These are phyloP conservation scores for Enteromius radiatus DNA, from an alignment of 2,797 vertebrate species.

Conservation along the genomic window DNA sequence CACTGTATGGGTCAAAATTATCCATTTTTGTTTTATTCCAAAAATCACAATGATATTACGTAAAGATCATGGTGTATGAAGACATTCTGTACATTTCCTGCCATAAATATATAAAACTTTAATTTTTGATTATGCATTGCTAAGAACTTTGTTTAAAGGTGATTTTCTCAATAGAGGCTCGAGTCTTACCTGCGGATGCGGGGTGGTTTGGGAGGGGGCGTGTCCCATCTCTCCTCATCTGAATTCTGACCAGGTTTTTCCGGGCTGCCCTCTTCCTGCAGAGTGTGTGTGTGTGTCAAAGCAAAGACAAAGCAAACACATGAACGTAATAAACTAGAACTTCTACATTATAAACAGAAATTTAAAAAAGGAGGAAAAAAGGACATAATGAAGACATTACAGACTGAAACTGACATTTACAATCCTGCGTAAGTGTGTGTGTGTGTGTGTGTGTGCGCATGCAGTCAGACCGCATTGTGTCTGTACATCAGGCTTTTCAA, in stretches of 20 bases:
- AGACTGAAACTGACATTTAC: not conserved
- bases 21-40: no score
- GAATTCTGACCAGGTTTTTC: slow-evolving; percentile 82
- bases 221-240: slow-evolving; percentile 88
- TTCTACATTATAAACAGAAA: not conserved
- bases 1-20: no score
- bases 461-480: slow-evolving; percentile 57
- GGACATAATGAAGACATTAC: not conserved
- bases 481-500: slow-evolving; percentile 68
- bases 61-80: no score
- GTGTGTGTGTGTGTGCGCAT: not conserved
- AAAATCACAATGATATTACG: no score
- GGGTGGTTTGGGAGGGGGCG: slow-evolving; percentile 95
- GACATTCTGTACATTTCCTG: no score
- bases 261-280: slow-evolving; percentile 87
- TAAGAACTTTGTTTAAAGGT: no score
- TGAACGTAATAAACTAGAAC: not conserved
- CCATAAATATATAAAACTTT: no score
- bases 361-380: not conserved
- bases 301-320: not conserved
- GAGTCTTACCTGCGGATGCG: slow-evolving; percentile 86
- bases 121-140: no score
- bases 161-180: not conserved
- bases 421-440: not conserved
- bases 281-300: not conserved